Evolutionary conservation across 92 coral and sea anemone genomes (phyloP), one percentile per base, ranked within the genome.

Genomic region (Pocillopora meandrina): DNA sequence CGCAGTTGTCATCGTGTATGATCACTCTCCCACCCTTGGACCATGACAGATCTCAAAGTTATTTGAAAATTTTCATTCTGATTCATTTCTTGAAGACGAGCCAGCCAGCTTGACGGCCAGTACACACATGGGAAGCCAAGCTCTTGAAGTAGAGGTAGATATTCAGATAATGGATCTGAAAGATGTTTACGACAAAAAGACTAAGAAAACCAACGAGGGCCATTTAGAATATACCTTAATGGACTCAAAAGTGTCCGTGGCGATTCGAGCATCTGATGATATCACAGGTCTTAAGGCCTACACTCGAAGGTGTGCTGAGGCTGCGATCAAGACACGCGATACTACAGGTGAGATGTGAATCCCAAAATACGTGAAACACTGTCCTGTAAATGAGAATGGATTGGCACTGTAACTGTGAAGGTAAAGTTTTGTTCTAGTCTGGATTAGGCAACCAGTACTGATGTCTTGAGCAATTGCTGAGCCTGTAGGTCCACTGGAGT

Each of bases 231-330:
- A 91, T 74, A 74, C 87, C 21, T 63, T 84, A 26, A 83, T 71
- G 42, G 85, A 91, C 72, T 74, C 94, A 1, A 71, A 77, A 23
- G 92, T 91, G 17, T 77, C 88, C 19, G 70, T 84, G 64, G 71
- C 70, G 23, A 65, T 81, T 6, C 81, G 79, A 18, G 72, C 94
- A 52, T 52, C 90, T 33, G 74, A 65, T 34, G 86, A 72, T 31
- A 78, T 90, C 52, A 77, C 35, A 68, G 58, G 82, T 59, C 56
- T 93, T 78, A 86, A 79, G 33, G 95, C 90, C 13, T 93, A 65
- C 61, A 91, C 90, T 35, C 95, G 89, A 75, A 86, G 95, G 73
- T 89, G 94, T 65, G 76, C 88, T 9, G 92, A 93, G 33, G 92
- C 93, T 19, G 98, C 93, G 1, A 79, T 81, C n/a, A 84, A 75